These are phyloP conservation scores for Drosophila kohkoa DNA, from an alignment of 1,140 invertebrate genomes.

Conservation along the genomic window DNA sequence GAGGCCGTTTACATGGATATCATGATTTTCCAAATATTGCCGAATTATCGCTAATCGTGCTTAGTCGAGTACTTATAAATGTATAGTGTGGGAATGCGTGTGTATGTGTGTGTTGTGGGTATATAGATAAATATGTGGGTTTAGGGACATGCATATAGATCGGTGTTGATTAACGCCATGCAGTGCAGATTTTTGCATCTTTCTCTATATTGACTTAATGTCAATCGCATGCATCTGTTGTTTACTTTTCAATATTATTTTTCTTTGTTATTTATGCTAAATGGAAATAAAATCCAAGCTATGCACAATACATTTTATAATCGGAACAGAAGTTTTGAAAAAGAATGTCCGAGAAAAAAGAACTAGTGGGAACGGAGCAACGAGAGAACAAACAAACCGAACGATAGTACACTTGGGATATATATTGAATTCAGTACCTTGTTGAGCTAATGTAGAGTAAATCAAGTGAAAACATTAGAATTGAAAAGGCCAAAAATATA, in stretches of 20 bases:
- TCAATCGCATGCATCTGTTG: slow-evolving; percentile 39
- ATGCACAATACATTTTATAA: slow-evolving; percentile 30
- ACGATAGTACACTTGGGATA: slow-evolving; percentile 63
- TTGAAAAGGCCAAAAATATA: slow-evolving; percentile 85
- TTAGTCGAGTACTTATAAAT: background rate
- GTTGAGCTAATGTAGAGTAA: slow-evolving; percentile 85
- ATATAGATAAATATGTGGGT: slow-evolving; percentile 12
- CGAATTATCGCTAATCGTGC: slow-evolving; percentile 51
- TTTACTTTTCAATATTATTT: background rate
- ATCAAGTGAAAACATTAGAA: slow-evolving; percentile 85
- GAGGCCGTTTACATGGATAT: slow-evolving; percentile 8
- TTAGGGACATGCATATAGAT: slow-evolving; percentile 28
- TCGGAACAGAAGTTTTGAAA: slow-evolving; percentile 33
- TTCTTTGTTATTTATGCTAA: slow-evolving; percentile 5
- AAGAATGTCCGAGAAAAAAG: slow-evolving; percentile 58
- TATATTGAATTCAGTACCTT: slow-evolving; percentile 74
- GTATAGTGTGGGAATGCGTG: background rate
- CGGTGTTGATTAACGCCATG: slow-evolving; percentile 50
- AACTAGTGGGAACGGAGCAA: slow-evolving; percentile 52
- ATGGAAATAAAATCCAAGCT: slow-evolving; percentile 41
- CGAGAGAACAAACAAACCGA: slow-evolving; percentile 63
- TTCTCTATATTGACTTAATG: background rate
- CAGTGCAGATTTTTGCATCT: slow-evolving; percentile 41
- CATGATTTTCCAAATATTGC: slow-evolving; percentile 13
- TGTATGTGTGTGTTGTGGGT: slow-evolving; percentile 6